Evolutionary conservation across 1,140 invertebrate genomes (phyloP).

Genomic region (Chrysopa pallens): DNA sequence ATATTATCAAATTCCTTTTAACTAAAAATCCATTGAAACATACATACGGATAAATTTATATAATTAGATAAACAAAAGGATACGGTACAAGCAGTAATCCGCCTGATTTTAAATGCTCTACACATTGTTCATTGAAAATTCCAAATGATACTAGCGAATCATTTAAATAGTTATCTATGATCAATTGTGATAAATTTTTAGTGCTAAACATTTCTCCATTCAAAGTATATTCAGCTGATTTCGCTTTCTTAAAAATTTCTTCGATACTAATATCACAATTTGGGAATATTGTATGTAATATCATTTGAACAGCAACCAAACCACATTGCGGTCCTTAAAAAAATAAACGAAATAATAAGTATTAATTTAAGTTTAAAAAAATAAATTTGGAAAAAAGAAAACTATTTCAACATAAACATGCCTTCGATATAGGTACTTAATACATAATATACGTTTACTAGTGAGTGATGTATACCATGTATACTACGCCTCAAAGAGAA

Average conservation of each 20-base stretch:
- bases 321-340: conserved; percentile 53
- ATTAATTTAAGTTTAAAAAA: too few relatives aligned
- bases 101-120: conserved; percentile 30
- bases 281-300: conserved; percentile 35
- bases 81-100: conserved; percentile 38
- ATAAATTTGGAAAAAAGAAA: too few relatives aligned
- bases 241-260: conserved; percentile 39
- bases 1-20: too few relatives aligned
- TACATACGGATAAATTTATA: not conserved
- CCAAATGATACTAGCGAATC: conserved; percentile 24
- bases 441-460: too few relatives aligned
- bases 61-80: conserved; percentile 24
- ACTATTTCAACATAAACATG: too few relatives aligned
- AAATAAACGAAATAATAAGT: too few relatives aligned
- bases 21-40: not conserved
- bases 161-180: conserved; percentile 29
- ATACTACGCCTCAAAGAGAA: too few relatives aligned
- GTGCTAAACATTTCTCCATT: conserved; percentile 78
- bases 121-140: conserved; percentile 22
- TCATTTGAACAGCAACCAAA: conserved; percentile 61
- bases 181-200: conserved; percentile 41
- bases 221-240: conserved; percentile 41
- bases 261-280: conserved; percentile 24
- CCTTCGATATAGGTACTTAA: too few relatives aligned
- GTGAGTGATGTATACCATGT: too few relatives aligned